phyloP scores from a whole-genome alignment of 2,888 invertebrate species.

The Morpho deidamia region DNA sequence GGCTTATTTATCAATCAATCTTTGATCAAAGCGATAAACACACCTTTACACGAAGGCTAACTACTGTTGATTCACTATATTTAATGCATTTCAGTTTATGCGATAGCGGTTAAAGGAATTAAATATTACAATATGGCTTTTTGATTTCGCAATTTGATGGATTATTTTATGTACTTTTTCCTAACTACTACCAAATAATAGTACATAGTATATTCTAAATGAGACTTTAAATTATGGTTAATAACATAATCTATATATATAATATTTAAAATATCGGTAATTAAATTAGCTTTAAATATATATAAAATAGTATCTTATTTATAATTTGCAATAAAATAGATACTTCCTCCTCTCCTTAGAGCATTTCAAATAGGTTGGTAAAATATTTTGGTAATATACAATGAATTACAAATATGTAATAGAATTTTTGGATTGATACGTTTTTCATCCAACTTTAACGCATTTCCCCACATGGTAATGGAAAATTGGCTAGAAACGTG shows the following conservation, averaged over 20 bases:
- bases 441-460: slow-evolving; percentile 10
- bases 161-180: too few relatives aligned
- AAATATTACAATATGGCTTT: too few relatives aligned
- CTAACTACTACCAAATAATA: too few relatives aligned
- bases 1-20: slow-evolving; percentile 74
- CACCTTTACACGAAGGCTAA: slow-evolving; percentile 45
- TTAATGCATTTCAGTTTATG: slow-evolving; percentile 42
- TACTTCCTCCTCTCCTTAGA: background rate
- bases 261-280: too few relatives aligned
- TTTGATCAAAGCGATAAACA: slow-evolving; percentile 61
- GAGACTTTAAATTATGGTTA: too few relatives aligned
- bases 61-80: slow-evolving; percentile 40
- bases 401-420: slow-evolving; percentile 16
- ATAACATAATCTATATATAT: too few relatives aligned
- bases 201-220: too few relatives aligned
- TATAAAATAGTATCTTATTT: too few relatives aligned
- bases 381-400: background rate
- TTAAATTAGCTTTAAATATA: too few relatives aligned
- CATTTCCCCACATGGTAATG: slow-evolving; percentile 22
- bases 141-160: too few relatives aligned
- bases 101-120: slow-evolving; percentile 4
- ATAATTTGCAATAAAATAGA: too few relatives aligned
- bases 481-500: slow-evolving; percentile 21
- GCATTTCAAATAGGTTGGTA: background rate
- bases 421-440: background rate